Base-by-base conservation (phyloP, 1,140 invertebrate genomes). In the Drosophila jambulina region DNA sequence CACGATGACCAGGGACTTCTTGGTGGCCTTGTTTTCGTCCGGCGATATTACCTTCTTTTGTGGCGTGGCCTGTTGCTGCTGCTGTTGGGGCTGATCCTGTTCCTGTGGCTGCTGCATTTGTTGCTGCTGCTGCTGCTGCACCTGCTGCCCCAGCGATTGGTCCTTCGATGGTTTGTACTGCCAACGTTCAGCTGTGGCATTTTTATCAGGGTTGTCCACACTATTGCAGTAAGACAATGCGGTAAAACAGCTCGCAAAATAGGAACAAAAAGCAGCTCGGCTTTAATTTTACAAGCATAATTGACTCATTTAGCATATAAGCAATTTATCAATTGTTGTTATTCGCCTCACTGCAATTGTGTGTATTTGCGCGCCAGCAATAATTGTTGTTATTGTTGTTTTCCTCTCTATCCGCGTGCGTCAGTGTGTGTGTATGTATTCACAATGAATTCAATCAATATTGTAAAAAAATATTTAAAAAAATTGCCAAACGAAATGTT, bases 1-100 rank as follows among this genome's bases (percentile, higher is more conserved):
- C n/a, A 93, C 80, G 49, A 91, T 93, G 62, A 93, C 75, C 68
- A 93, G 64, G 65, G 92, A 93, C 80, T 91, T 92, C 65, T 92
- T 92, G 36, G 92, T 93, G 58, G 91, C 92, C 68, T 78, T 87
- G 21, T 81, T 80, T 13, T 93, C 92, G 75, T 90, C 91, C 49
- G 88, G 75, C 9, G 91, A 92, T 91, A 92, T 92, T 36, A 76
- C 61, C 57, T 85, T 74, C 34, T 90, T 91, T 32, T 77, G 84
- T 62, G 70, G 63, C 36, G 78, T 84, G 4, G 65, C 51, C 58
- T 64, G 62, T 58, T 36, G 53, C 19, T 45, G 57, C 23, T 67
- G 42, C 34, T 61, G 77, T 43, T 74, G 69, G n/a, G 53, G 51
- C 36, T 65, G 27, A 25, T 56, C 53, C 36, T 25, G 34, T 10